These are phyloP conservation scores for Stictocephala bisonia DNA, from an alignment of 2,888 invertebrate genomes.

Conservation along the genomic window DNA sequence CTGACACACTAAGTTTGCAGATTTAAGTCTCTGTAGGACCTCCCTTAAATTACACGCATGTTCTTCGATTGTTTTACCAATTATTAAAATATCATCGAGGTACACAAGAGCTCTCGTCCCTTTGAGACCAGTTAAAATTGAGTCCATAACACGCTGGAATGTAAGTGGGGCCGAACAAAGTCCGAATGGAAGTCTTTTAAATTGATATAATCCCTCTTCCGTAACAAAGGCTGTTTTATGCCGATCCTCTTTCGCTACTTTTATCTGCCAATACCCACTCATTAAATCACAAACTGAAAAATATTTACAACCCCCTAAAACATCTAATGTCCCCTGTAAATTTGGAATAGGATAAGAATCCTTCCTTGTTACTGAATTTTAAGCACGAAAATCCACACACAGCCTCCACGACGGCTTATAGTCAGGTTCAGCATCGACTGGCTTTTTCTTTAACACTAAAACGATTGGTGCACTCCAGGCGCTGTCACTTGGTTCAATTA, in stretches of 20 bases:
- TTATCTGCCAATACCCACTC: constrained; percentile 30
- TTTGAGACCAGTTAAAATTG: background rate
- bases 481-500: constrained; percentile 30
- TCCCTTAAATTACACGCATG: constrained; percentile 2
- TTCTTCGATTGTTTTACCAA: constrained; percentile 12
- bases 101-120: background rate
- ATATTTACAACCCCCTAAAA: constrained; percentile 2
- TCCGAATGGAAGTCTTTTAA: constrained; percentile 6
- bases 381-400: constrained; percentile 28
- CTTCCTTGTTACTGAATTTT: constrained; percentile 3
- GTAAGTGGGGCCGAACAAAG: background rate
- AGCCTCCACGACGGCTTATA: background rate
- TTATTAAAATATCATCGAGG: constrained; percentile 34
- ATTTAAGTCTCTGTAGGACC: background rate
- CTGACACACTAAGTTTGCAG: background rate
- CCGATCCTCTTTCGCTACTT: background rate
- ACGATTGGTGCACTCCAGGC: constrained; percentile 28
- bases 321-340: background rate
- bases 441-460: constrained; percentile 9
- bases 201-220: background rate
- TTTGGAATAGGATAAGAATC: constrained; percentile 25
- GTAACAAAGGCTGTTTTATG: constrained; percentile 15
- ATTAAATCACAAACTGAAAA: constrained; percentile 16
- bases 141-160: background rate
- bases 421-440: background rate